Evolutionary conservation across 37 sponge, comb jelly and placozoan genomes (phyloP).

Genomic region (Halisarca cf. caerulea): DNA sequence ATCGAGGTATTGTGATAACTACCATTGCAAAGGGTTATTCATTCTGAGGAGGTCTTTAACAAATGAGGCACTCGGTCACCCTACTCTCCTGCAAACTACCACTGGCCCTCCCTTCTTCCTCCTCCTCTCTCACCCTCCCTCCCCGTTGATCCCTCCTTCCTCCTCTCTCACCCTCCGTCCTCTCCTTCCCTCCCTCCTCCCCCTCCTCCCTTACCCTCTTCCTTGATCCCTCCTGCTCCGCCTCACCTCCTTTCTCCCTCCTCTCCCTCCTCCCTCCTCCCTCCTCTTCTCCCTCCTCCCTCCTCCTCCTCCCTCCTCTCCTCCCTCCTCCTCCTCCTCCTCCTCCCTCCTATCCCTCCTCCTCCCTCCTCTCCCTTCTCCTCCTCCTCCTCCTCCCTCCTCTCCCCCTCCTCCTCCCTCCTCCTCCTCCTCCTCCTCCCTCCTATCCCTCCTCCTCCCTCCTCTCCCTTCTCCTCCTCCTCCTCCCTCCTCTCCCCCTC

Average conservation of each 20-base stretch:
- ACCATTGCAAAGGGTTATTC: too few species aligned
- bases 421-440: too few species aligned
- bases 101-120: too few species aligned
- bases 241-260: not conserved
- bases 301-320: not conserved
- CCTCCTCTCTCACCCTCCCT: slow-evolving; percentile 37
- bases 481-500: slow-evolving; percentile 38
- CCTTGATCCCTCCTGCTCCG: not conserved
- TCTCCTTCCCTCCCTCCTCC: not conserved
- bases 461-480: not conserved
- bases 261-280: not conserved
- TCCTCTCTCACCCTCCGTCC: too few species aligned
- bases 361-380: not conserved
- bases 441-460: slow-evolving; percentile 55
- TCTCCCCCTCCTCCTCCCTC: too few species aligned
- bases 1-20: too few species aligned
- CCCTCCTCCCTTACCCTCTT: too few species aligned
- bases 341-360: slow-evolving; percentile 12
- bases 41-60: too few species aligned
- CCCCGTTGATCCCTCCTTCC: slow-evolving; percentile 18
- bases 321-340: slow-evolving; percentile 6
- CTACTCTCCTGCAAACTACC: too few species aligned
- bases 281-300: not conserved
- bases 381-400: too few species aligned
- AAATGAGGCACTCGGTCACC: too few species aligned